Conservation (phyloP, 2,888 invertebrate genomes). For the Brassicogethes aeneus region DNA sequence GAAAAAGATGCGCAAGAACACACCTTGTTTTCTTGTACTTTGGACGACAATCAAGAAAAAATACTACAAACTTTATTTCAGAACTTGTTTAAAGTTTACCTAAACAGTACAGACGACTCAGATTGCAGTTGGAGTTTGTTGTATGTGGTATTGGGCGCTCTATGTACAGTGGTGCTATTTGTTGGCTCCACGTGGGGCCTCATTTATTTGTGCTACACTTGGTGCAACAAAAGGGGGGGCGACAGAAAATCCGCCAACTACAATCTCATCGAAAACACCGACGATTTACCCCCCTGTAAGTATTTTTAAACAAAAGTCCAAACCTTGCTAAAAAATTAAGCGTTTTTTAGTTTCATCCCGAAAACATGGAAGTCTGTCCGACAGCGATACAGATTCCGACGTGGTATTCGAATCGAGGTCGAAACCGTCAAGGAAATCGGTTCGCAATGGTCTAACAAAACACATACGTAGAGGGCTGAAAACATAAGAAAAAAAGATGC, state of each 20-base stretch:
- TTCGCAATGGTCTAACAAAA: not conserved
- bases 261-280: constrained; percentile 63
- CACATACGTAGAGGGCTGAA: not conserved
- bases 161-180: constrained; percentile 48
- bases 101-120: constrained; percentile 32
- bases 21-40: too few species aligned
- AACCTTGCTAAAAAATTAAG: too few species aligned
- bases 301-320: constrained; percentile 20
- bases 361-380: constrained; percentile 54
- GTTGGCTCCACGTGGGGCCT: constrained; percentile 55
- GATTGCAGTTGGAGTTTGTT: constrained; percentile 88
- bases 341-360: constrained; percentile 49
- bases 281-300: constrained; percentile 54
- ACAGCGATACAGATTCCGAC: constrained; percentile 78
- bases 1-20: too few species aligned
- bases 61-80: constrained; percentile 12
- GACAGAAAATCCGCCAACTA: constrained; percentile 54
- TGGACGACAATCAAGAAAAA: too few species aligned
- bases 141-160: constrained; percentile 73
- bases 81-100: constrained; percentile 35
- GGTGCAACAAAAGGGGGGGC: constrained; percentile 43
- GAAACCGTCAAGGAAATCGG: not conserved
- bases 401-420: constrained; percentile 63
- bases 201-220: constrained; percentile 52
- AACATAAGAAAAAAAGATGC: not conserved